Base-by-base conservation (phyloP, 2,888 invertebrate species). In the Drosophila anomalata region DNA sequence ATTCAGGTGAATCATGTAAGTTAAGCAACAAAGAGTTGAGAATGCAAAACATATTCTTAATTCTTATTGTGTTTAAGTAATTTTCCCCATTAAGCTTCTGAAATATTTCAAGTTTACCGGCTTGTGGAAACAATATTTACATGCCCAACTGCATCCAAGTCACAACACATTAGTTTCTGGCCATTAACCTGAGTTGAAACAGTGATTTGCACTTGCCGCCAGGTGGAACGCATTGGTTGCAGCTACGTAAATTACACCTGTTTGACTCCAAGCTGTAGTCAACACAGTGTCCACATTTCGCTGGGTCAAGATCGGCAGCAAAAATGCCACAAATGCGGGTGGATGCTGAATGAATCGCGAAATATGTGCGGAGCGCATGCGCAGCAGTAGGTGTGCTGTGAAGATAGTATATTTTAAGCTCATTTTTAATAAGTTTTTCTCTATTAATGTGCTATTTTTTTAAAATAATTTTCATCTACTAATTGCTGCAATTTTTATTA, bases 221-320 rank as follows among this genome's bases (percentile, higher is more conserved):
- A 61, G 47, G 59, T 61, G 61, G 51, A 63, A 51, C 51, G 51
- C 22, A 39, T 63, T 52, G 22, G 62, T 12, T 33, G 33, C 36
- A 46, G 29, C 44, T 0, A 12, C 44, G 29, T 36, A 26, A 31
- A 36, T 12, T 58, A 59, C 59, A 61, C 47, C 41, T 41, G 59
- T 41, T 24, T 20, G 22, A 24, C 20, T 33, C 29, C 58, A 59
- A 24, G 5, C 3, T 3, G 22, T 0, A 56, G 29, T 55, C 52
- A 53, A 76, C 63, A 36, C 55, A 59, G 70, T 75, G 76, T 79
- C 86, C 78, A 78, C 86, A 87, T 73, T 79, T 62, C 77, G 71
- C 78, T 86, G 76, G 86, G 79, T 87, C 82, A 84, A 84, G 73
- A 74, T 70, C 84, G 73, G 71, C 62, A 72, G 51, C 69, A 61